phyloP scores from a whole-genome alignment of 2,888 invertebrate species.

The Brenthis daphne region DNA sequence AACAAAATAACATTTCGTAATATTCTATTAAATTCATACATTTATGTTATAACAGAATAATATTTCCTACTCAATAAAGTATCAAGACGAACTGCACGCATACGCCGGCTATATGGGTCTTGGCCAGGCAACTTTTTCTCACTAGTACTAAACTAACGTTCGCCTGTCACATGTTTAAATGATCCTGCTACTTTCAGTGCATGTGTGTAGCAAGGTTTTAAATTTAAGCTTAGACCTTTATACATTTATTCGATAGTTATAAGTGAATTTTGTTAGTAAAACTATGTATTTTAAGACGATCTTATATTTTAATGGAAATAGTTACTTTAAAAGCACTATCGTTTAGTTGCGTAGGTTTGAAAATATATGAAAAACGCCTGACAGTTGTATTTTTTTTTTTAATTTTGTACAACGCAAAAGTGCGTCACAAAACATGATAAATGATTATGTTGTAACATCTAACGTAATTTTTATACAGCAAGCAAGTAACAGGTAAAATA shows the following conservation, averaged over 20 bases:
- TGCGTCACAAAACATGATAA: background rate
- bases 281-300: no score
- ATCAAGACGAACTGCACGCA: slow-evolving; percentile 66
- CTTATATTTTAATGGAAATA: no score
- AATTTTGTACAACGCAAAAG: background rate
- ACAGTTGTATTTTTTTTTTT: background rate
- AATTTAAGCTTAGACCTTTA: slow-evolving; percentile 4
- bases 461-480: slow-evolving; percentile 26
- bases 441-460: slow-evolving; percentile 6
- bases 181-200: slow-evolving; percentile 55
- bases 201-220: slow-evolving; percentile 28
- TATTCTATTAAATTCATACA: no score
- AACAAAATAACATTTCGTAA: no score
- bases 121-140: slow-evolving; percentile 82
- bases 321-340: no score
- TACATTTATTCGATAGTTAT: no score
- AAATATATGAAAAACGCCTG: no score
- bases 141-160: slow-evolving; percentile 63
- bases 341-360: no score
- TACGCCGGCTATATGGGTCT: slow-evolving; percentile 75
- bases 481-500: slow-evolving; percentile 30
- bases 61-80: slow-evolving; percentile 47
- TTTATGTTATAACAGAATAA: no score
- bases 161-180: slow-evolving; percentile 65
- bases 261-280: no score